Evolutionary conservation across 2,888 invertebrate species (phyloP).

Genomic region (Nephrotoma flavescens): DNA sequence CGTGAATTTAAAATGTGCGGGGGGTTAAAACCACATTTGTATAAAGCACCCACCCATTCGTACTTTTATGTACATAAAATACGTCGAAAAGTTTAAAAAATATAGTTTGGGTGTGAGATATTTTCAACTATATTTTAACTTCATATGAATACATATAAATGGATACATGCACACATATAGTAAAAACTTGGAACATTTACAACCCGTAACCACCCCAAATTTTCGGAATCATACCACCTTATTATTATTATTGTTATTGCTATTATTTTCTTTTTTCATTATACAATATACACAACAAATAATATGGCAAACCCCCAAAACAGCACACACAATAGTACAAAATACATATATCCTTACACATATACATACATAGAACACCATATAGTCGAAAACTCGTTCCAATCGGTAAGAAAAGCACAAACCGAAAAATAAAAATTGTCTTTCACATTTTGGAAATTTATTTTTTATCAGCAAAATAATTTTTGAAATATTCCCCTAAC

Average conservation of each 20-base stretch:
- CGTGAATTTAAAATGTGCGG: not conserved
- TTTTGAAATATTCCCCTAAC: not conserved
- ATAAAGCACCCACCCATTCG: not conserved
- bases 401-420: not conserved
- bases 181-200: not conserved
- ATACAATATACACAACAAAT: not conserved
- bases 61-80: not conserved
- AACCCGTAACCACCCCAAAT: not conserved
- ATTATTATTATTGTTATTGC: not conserved
- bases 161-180: not conserved
- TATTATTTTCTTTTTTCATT: not conserved
- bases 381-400: not conserved
- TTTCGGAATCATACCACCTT: not conserved
- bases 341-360: not conserved
- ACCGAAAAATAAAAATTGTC: not conserved
- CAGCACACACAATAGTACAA: not conserved
- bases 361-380: not conserved
- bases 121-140: not conserved
- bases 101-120: not conserved
- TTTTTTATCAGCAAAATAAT: not conserved
- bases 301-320: not conserved
- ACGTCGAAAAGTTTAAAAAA: not conserved
- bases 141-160: not conserved
- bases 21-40: not conserved
- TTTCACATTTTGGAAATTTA: not conserved